These are phyloP conservation scores for Limanda limanda DNA, from an alignment of 2,113 vertebrate species.

Conservation along the genomic window DNA sequence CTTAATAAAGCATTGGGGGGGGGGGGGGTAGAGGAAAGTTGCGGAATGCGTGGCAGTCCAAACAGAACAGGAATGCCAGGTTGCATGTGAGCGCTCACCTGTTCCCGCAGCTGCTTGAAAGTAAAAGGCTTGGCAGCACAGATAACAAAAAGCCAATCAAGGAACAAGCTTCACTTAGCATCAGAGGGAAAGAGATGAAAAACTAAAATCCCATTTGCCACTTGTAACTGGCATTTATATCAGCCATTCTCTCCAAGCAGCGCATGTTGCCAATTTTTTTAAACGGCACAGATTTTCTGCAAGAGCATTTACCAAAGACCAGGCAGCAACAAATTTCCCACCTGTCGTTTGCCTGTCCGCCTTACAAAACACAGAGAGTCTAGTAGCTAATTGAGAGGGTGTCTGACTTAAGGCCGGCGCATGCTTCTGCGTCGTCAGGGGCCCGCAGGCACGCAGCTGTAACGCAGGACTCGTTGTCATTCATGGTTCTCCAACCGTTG, in stretches of 20 bases:
- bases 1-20: neutral
- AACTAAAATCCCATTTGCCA: slow-evolving; percentile 40
- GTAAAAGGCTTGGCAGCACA: slow-evolving; percentile 34
- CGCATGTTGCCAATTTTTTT: slow-evolving; percentile 15
- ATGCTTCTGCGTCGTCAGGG: no score
- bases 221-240: slow-evolving; percentile 44
- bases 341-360: slow-evolving; percentile 34
- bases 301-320: slow-evolving; percentile 29
- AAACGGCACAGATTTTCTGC: slow-evolving; percentile 14
- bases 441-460: no score
- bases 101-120: slow-evolving; percentile 39
- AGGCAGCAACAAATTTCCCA: slow-evolving; percentile 37
- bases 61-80: slow-evolving; percentile 18
- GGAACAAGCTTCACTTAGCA: slow-evolving; percentile 47
- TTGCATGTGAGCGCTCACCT: slow-evolving; percentile 37
- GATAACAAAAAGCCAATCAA: slow-evolving; percentile 40
- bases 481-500: no score
- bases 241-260: neutral
- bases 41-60: slow-evolving; percentile 44
- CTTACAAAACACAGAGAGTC: slow-evolving; percentile 33
- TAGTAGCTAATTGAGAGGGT: slow-evolving; percentile 13
- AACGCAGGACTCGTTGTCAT: no score
- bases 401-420: no score
- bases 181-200: slow-evolving; percentile 27
- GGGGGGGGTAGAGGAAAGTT: slow-evolving; percentile 2